A percentile compares a stretch with the other conserved stretches of the same genome.
Evolutionary conservation across 2,888 invertebrate species (phyloP).

Genomic region (Calameuta pallipes): DNA sequence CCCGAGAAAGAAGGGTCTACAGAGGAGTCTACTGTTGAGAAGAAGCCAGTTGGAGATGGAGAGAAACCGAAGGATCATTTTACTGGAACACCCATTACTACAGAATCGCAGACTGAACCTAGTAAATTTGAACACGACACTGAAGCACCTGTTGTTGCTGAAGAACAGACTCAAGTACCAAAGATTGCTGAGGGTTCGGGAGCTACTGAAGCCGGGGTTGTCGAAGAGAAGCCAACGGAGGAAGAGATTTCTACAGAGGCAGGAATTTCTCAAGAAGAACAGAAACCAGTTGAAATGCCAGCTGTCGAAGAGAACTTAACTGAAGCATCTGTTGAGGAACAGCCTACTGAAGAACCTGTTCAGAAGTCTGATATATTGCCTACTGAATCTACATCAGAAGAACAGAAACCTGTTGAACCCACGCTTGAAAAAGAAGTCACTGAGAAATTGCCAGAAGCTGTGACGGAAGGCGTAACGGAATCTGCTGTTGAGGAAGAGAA

Average conservation of each 20-base stretch:
- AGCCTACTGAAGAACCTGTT: conserved; percentile 29
- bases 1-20: not conserved
- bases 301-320: conserved; percentile 25
- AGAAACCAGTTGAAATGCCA: conserved; percentile 23
- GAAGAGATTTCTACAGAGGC: conserved; percentile 21
- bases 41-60: not conserved
- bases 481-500: conserved; percentile 17
- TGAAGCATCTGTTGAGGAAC: conserved; percentile 22
- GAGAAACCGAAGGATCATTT: not conserved
- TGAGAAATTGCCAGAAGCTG: conserved; percentile 7
- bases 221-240: conserved; percentile 25
- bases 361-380: conserved; percentile 17
- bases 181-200: conserved; percentile 4
- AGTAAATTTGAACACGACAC: not conserved
- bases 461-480: conserved; percentile 16
- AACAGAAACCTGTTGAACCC: conserved; percentile 13
- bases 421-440: conserved; percentile 10
- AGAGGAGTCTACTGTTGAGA: not conserved
- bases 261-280: conserved; percentile 14
- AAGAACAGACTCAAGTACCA: conserved; percentile 1
- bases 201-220: conserved; percentile 14
- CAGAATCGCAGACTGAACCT: conserved; percentile 11
- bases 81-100: not conserved
- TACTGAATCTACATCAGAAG: conserved; percentile 6
- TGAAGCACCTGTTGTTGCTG: conserved; percentile 6